Evolutionary conservation across 2,797 vertebrate species (phyloP).

Genomic region (Balearica regulorum): DNA sequence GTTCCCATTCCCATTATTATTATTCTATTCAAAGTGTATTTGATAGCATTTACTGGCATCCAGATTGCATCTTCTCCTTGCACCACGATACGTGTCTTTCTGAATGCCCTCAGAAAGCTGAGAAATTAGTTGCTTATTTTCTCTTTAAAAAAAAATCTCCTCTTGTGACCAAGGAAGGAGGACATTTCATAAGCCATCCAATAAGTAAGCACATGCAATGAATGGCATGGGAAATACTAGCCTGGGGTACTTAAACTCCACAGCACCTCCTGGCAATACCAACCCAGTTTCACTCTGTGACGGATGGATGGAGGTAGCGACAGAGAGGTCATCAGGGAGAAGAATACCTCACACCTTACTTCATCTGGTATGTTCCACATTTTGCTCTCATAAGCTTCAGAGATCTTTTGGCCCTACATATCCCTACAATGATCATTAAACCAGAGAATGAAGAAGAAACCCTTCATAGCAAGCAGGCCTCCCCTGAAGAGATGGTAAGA

Average conservation of each 20-base stretch:
- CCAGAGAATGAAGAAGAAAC: background rate
- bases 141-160: background rate
- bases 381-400: background rate
- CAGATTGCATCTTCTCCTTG: background rate
- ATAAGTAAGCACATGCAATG: background rate
- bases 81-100: accelerated
- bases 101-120: background rate
- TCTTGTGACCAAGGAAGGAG: background rate
- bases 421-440: accelerated
- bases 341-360: background rate
- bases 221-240: background rate
- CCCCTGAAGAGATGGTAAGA: accelerated
- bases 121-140: background rate
- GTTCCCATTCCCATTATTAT: slow-evolving; percentile 9
- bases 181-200: background rate
- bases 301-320: background rate
- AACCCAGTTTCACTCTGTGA: background rate
- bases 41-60: background rate
- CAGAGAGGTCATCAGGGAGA: background rate
- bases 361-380: background rate
- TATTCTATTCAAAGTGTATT: background rate
- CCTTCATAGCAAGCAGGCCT: background rate
- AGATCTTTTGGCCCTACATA: background rate
- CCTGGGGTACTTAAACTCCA: background rate
- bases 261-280: background rate